These are phyloP conservation scores for Lycodopsis pacificus DNA, from an alignment of 2,797 vertebrate genomes.

Conservation along the genomic window DNA sequence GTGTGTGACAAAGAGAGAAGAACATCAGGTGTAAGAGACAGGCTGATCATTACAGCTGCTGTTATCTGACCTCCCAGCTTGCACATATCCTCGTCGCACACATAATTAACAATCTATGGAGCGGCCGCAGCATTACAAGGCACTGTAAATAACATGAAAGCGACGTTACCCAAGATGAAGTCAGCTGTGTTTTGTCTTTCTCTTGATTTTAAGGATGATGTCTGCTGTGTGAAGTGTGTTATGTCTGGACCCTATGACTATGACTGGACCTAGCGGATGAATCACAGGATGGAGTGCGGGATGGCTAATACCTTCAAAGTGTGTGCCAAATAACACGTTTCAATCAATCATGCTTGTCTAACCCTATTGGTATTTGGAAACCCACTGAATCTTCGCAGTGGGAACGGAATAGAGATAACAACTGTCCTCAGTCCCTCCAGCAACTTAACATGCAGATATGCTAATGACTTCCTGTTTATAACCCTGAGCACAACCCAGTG, in stretches of 20 bases:
- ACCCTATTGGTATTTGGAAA: constrained; percentile 30
- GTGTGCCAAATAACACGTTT: constrained; percentile 15
- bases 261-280: constrained; percentile 47
- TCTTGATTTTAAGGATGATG: constrained; percentile 41
- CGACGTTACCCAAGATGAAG: constrained; percentile 34
- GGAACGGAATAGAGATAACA: constrained; percentile 20
- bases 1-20: not conserved
- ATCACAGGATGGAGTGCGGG: constrained; percentile 39
- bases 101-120: constrained; percentile 16
- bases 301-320: not conserved
- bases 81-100: constrained; percentile 28
- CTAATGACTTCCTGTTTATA: constrained; percentile 77
- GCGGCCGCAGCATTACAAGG: not conserved
- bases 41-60: constrained; percentile 6
- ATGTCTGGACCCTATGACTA: constrained; percentile 47
- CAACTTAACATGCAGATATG: constrained; percentile 70
- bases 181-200: constrained; percentile 37
- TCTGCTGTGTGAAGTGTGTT: constrained; percentile 48
- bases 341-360: constrained; percentile 15
- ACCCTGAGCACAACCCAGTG: constrained; percentile 49
- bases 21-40: not conserved
- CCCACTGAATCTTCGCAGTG: not conserved
- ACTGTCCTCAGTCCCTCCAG: constrained; percentile 38
- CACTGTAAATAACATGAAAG: constrained; percentile 9
- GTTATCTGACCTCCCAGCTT: constrained; percentile 24